Evolutionary conservation across 2,113 vertebrate genomes (phyloP), one percentile per base, ranked within the genome.

Genomic region (Pundamilia nyererei): DNA sequence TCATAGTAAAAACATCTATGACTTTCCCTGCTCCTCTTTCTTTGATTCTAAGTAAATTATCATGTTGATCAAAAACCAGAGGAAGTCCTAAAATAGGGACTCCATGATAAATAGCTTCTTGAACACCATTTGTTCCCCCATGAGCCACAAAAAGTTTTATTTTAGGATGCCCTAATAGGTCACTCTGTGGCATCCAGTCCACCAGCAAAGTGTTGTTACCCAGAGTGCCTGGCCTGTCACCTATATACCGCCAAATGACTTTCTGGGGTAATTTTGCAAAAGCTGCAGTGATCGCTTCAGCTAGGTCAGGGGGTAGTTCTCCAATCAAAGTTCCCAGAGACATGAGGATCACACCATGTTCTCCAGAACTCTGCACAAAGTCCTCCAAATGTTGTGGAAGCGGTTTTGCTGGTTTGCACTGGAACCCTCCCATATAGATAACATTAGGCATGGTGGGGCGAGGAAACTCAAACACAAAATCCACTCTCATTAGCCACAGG

Each of bases 401-500:
- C 7, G 92, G 87, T 68, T 96, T 95, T 3, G 94, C 77, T 6
- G 96, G 93, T 90, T 94, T 95, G 70, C 97, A 97, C 9, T 97
- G 96, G 51, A 96, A 97, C 3, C 95, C 96, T 17, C 95, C 95
- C 24, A 97, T 94, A 24, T 97, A 97, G 35, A 96, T 35, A 4
- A 96, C 60, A 70, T 97, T 97, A 5, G 96, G 97, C 96, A 97
- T 97, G 12, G 95, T 96, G 29, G 96, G 96, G 13, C 96, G 94
- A 35, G 96, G 96, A 31, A 95, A 96, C 88, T 97, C 96, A 65
- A 97, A 96, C 7, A 97, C 96, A 93, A 97, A 97, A 83, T 97
- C 95, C 40, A 95, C 94, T 84, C 95, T 95, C 96, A 97, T 96
- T 6, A 97, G 94, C 94, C 96, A 97, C 8, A 97, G 60, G 80